Conservation (phyloP, 2,113 vertebrate genomes). For the Pygoscelis adeliae region DNA sequence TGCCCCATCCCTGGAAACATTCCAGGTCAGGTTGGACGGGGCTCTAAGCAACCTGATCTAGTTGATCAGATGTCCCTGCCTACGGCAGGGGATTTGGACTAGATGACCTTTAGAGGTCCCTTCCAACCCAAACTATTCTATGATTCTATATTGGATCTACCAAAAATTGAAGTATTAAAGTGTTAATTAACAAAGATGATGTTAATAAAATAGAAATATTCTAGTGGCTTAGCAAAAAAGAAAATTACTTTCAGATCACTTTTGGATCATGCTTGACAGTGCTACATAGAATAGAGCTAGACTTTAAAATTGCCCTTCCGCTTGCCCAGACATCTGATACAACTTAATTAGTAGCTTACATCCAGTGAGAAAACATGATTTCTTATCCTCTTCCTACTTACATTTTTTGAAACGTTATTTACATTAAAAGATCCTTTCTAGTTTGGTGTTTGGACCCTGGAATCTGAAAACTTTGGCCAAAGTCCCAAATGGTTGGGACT, state of each 20-base stretch:
- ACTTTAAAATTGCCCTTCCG: not conserved
- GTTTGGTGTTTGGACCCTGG: not conserved
- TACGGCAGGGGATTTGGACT: too few relatives aligned
- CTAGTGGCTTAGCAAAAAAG: not conserved
- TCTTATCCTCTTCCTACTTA: not conserved
- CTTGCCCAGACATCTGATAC: not conserved
- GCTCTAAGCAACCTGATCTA: too few relatives aligned
- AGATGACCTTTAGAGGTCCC: too few relatives aligned
- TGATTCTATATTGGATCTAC: not conserved
- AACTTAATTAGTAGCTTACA: not conserved
- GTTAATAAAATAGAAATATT: slow-evolving; percentile 1
- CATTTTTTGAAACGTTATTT: not conserved
- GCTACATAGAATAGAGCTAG: not conserved
- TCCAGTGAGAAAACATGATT: not conserved
- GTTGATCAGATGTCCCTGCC: too few relatives aligned
- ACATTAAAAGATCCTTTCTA: not conserved
- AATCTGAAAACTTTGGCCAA: not conserved
- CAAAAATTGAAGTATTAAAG: not conserved
- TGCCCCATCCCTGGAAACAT: too few relatives aligned
- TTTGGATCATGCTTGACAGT: not conserved
- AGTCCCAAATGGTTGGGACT: not conserved
- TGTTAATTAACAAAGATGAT: not conserved
- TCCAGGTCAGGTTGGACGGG: too few relatives aligned
- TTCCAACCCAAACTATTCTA: too few relatives aligned
- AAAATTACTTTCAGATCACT: not conserved